Conservation (phyloP, 2,797 vertebrate species). For the Eulemur mongoz region DNA sequence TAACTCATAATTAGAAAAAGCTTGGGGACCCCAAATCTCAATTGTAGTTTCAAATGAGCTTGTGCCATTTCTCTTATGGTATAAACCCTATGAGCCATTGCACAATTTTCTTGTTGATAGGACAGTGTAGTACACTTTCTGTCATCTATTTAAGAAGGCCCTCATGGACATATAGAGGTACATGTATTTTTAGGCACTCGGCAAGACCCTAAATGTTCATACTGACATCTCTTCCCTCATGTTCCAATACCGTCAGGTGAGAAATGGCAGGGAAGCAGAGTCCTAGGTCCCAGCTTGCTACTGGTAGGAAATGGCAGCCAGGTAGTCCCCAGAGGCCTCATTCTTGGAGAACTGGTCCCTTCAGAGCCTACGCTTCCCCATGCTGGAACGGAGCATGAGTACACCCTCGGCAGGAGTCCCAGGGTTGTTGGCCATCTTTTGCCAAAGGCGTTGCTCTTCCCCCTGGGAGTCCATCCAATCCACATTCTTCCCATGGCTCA, state of each 20-base stretch:
- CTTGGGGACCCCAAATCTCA: neutral
- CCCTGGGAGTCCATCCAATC: slow-evolving; percentile 98
- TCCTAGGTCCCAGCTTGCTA: neutral
- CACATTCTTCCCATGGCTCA: slow-evolving; percentile 93
- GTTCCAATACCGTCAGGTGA: neutral
- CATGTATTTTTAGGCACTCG: neutral
- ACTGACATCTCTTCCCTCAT: neutral
- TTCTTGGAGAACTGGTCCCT: neutral
- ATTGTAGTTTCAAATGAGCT: slow-evolving; percentile 12
- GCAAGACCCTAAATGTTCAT: slow-evolving; percentile 20
- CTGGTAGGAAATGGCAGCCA: slow-evolving; percentile 36
- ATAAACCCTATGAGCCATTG: neutral
- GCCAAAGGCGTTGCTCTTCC: slow-evolving; percentile 95
- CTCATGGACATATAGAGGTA: neutral
- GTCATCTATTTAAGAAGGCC: neutral
- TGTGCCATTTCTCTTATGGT: neutral
- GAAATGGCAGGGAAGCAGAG: slow-evolving; percentile 41
- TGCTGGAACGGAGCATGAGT: slow-evolving; percentile 95
- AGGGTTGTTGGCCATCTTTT: slow-evolving; percentile 94
- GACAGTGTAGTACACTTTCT: neutral
- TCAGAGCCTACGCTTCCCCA: slow-evolving; percentile 91
- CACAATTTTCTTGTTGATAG: neutral
- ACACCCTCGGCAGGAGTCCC: slow-evolving; percentile 93
- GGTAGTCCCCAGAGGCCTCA: neutral
- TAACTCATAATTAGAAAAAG: slow-evolving; percentile 10